These are phyloP conservation scores for Tyrannus savana DNA, from an alignment of 2,113 vertebrate genomes.

Conservation along the genomic window DNA sequence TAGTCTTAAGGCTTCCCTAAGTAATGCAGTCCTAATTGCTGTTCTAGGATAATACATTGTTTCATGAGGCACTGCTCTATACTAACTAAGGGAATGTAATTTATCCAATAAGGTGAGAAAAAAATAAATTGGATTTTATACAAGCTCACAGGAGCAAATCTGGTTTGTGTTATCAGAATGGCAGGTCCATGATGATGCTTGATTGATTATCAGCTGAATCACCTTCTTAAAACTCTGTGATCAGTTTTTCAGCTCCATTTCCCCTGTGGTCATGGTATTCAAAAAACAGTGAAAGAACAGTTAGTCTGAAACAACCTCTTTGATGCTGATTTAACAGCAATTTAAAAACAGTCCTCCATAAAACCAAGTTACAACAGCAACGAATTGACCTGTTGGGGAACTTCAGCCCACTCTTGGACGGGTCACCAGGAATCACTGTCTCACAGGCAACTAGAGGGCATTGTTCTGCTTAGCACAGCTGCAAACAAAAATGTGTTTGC, in stretches of 20 bases:
- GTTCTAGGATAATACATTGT: neutral
- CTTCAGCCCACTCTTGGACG: neutral
- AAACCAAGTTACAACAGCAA: neutral
- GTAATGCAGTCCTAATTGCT: neutral
- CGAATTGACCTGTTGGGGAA: neutral
- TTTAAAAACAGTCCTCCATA: neutral
- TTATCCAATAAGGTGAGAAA: neutral
- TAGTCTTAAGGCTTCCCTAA: neutral
- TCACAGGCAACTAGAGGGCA: neutral
- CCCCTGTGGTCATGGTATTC: neutral
- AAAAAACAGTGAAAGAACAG: neutral
- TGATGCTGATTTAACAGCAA: neutral
- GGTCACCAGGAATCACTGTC: neutral
- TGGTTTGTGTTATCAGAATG: neutral
- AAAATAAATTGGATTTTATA: neutral
- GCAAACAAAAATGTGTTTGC: neutral
- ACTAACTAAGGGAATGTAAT: neutral
- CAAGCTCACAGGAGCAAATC: neutral
- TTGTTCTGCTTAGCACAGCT: neutral
- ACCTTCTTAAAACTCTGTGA: neutral
- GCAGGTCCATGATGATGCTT: too few species aligned
- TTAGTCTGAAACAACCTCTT: neutral
- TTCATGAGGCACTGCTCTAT: neutral
- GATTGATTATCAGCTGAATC: neutral
- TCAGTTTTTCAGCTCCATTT: neutral